Evolutionary conservation across 2,113 vertebrate species (phyloP).

Genomic region (Microtus oregoni): DNA sequence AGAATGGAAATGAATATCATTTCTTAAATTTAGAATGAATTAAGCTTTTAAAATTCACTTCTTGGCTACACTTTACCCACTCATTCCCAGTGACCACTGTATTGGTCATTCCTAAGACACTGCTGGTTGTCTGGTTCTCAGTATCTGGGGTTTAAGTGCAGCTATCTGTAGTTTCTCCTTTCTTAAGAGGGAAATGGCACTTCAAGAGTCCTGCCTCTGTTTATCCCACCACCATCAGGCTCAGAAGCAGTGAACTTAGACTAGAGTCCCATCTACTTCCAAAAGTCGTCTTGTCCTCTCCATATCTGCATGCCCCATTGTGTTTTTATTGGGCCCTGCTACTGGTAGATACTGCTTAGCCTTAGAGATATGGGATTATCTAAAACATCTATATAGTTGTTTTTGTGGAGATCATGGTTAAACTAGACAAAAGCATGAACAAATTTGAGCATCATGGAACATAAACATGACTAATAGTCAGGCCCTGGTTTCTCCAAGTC

Average conservation of each 20-base stretch:
- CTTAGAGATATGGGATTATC: neutral
- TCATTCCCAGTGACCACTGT: neutral
- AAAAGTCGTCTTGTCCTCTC: neutral
- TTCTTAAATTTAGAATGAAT: neutral
- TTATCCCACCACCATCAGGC: accelerated
- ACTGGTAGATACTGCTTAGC: neutral
- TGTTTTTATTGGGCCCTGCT: accelerated
- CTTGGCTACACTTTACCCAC: neutral
- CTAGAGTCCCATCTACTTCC: neutral
- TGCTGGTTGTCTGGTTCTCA: neutral
- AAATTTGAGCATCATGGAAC: accelerated
- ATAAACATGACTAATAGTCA: no score
- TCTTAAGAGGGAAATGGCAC: neutral
- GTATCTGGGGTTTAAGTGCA: accelerated
- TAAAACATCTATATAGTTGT: neutral
- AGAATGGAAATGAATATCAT: neutral
- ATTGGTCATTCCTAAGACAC: neutral
- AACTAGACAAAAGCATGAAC: neutral
- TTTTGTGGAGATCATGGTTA: neutral
- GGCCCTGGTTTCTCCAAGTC: neutral
- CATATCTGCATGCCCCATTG: accelerated
- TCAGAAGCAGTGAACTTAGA: neutral
- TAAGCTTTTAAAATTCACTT: neutral
- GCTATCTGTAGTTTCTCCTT: neutral
- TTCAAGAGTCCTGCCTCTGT: neutral